A percentile compares a stretch with the other conserved stretches of the same genome.
phyloP scores from a whole-genome alignment of 1,140 invertebrate species.

The Platyura marginata region DNA sequence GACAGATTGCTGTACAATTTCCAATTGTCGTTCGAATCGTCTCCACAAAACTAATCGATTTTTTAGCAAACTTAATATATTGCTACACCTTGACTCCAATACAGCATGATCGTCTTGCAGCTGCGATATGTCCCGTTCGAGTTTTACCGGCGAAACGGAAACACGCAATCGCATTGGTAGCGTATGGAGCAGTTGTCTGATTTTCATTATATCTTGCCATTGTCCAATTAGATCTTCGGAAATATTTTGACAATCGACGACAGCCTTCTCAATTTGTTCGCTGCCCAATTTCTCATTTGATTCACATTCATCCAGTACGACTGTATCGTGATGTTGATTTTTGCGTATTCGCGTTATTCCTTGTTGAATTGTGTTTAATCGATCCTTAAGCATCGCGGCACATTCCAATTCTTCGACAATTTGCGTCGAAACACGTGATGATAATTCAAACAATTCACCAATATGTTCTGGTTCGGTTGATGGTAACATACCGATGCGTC shows the following conservation, averaged over 20 bases:
- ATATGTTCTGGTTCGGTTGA: constrained; percentile 53
- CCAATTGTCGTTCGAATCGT: constrained; percentile 52
- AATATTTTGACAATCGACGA: constrained; percentile 42
- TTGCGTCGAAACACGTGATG: constrained; percentile 44
- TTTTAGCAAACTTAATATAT: constrained; percentile 41
- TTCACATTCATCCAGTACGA: constrained; percentile 50
- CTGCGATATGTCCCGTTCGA: constrained; percentile 53
- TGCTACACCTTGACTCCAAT: constrained; percentile 44
- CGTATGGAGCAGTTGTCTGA: constrained; percentile 54
- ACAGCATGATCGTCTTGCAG: constrained; percentile 50
- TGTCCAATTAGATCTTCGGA: constrained; percentile 41
- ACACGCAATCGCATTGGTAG: constrained; percentile 49
- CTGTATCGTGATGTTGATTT: constrained; percentile 38
- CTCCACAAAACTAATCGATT: constrained; percentile 47
- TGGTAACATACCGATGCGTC: constrained; percentile 47
- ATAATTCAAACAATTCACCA: constrained; percentile 43
- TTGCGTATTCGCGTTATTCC: constrained; percentile 43
- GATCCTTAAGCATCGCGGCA: constrained; percentile 45
- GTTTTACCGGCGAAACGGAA: constrained; percentile 48
- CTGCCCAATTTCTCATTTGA: constrained; percentile 45
- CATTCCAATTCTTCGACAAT: constrained; percentile 56
- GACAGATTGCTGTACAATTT: constrained; percentile 57
- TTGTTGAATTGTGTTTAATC: constrained; percentile 44
- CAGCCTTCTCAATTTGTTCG: constrained; percentile 46
- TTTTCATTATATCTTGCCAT: constrained; percentile 55